Evolutionary conservation across 2,888 invertebrate genomes (phyloP), one percentile per base, ranked within the genome.

Genomic region (Hesperia comma): DNA sequence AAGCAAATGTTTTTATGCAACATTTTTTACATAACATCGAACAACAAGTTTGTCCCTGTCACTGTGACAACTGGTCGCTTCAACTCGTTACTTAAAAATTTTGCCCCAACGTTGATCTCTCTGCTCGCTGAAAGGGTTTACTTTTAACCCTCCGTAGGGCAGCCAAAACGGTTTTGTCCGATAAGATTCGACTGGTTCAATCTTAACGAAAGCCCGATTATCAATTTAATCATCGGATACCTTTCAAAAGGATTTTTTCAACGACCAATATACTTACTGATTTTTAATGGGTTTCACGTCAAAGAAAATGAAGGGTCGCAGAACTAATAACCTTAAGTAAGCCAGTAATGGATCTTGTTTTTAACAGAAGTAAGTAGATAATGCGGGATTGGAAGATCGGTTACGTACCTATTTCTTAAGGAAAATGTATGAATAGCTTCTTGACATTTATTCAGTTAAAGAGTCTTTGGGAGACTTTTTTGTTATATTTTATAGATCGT

Each of bases 141-240:
- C 77, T 76, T 81, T 80, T 84, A 80, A 85, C 82, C 79, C 75
- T 80, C 80, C 79, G 79, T 77, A 80, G 81, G 79, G 77, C 79
- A 79, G 76, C 76, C 77, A 67, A 80, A 82, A 83, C 78, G 80
- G 81, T 83, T 85, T 84, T 83, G 82, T 83, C 79, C 81, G 86
- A 87, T 87, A 88, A 86, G 82, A 78, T 82, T 81, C 80, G 81
- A 82, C 83, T 80, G 80, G 80, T 77, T 79, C 82, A 83, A 85
- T 85, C 84, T 83, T 78, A 71, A 79, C 79, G 80, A 81, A 79
- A 84, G 80, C 79, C 78, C 76, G 79, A 78, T 83, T 88, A 87
- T 87, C 88, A 83, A 85, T 86, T 85, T 83, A 87, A 87, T 88
- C 88, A 86, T 85, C 78, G 74, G 78, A 80, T 80, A 83, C 78